Conservation (phyloP, 2,888 invertebrate species). For the Trilocha varians region DNA sequence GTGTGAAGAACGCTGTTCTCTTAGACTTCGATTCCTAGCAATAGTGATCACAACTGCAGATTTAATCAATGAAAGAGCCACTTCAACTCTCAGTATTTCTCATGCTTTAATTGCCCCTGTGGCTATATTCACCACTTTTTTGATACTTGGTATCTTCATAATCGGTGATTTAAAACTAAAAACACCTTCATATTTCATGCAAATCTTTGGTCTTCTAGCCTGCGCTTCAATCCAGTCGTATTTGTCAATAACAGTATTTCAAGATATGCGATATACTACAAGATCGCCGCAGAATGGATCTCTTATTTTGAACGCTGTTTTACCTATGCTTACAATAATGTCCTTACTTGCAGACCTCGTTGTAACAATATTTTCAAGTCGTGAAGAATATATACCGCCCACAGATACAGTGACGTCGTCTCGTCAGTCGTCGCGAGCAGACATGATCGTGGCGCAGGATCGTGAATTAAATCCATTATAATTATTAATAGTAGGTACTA, state of each 20-base stretch:
- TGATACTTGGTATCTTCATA: constrained; percentile 34
- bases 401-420: constrained; percentile 13
- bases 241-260: constrained; percentile 33
- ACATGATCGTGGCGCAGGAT: neutral
- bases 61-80: constrained; percentile 45
- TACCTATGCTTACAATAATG: constrained; percentile 41
- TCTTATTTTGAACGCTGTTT: constrained; percentile 37
- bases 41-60: constrained; percentile 45
- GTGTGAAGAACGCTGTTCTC: constrained; percentile 29
- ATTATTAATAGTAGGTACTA: too few relatives aligned
- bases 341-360: constrained; percentile 41
- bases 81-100: constrained; percentile 27
- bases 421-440: constrained; percentile 3
- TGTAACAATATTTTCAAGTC: constrained; percentile 31
- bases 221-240: constrained; percentile 32
- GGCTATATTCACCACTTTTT: constrained; percentile 37
- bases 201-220: constrained; percentile 35
- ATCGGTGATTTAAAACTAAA: constrained; percentile 20
- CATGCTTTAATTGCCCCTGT: constrained; percentile 45
- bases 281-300: constrained; percentile 18
- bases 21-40: constrained; percentile 36
- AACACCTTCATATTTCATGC: constrained; percentile 32
- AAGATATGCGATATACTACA: constrained; percentile 17
- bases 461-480: neutral
- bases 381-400: constrained; percentile 15